Percentiles rank a stretch among this genome's conserved stretches.
Evolutionary conservation across 2,888 invertebrate species (phyloP).

Genomic region (Pachymerium ferrugineum): DNA sequence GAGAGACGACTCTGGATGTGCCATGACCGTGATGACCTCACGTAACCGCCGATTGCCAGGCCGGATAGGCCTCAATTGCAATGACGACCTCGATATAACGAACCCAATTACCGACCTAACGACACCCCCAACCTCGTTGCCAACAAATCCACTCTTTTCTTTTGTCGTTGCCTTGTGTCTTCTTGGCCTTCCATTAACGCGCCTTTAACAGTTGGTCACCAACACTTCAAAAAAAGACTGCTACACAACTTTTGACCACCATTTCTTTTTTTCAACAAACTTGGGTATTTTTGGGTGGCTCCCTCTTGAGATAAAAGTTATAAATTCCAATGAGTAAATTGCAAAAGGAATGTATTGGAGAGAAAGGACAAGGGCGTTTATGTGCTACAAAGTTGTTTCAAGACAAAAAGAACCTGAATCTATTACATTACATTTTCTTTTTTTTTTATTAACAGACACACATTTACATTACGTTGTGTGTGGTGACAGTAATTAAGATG

Average conservation of each 20-base stretch:
- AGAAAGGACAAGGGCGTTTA: not conserved
- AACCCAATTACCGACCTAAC: slow-evolving; percentile 29
- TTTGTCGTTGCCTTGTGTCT: not conserved
- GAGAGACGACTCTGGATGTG: slow-evolving; percentile 3
- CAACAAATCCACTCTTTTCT: not conserved
- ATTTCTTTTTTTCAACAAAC: not conserved
- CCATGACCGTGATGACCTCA: slow-evolving; percentile 27
- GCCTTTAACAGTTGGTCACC: slow-evolving; percentile 9
- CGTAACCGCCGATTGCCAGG: slow-evolving; percentile 28
- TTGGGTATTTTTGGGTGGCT: too few species aligned
- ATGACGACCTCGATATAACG: slow-evolving; percentile 8
- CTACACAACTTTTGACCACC: not conserved
- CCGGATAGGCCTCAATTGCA: slow-evolving; percentile 28
- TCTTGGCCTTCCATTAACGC: not conserved
- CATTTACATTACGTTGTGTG: too few species aligned
- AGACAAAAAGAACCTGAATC: slow-evolving; percentile 1
- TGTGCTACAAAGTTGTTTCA: not conserved
- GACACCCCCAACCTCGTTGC: not conserved
- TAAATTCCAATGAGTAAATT: slow-evolving; percentile 7
- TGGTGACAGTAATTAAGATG: too few species aligned
- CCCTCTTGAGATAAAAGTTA: too few species aligned
- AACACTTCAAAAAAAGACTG: not conserved
- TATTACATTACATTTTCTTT: not conserved
- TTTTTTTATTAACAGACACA: not conserved
- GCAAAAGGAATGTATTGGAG: not conserved